A percentile compares a stretch with the other conserved stretches of the same genome.
Evolutionary conservation across 2,888 invertebrate species (phyloP).

Genomic region (Helicoverpa assulta): DNA sequence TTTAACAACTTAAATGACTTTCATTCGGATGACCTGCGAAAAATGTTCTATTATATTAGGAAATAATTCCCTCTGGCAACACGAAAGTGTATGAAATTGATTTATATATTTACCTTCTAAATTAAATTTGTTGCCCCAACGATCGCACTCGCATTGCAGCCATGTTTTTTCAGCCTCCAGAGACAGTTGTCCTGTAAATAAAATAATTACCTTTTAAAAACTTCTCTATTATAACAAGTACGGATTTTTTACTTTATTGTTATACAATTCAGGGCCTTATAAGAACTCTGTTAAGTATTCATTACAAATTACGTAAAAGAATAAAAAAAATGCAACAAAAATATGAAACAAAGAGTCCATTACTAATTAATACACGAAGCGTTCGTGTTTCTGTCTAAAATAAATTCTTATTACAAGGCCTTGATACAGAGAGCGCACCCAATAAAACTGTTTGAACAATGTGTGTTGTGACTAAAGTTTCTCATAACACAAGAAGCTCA

Average conservation of each 20-base stretch:
- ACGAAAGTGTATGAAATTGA: neutral
- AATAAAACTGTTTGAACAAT: conserved; percentile 65
- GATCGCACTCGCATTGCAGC: conserved; percentile 97
- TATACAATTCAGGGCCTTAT: neutral
- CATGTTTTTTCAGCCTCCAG: conserved; percentile 97
- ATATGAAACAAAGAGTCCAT: neutral
- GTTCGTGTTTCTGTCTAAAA: conserved; percentile 19
- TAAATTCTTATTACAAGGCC: conserved; percentile 24
- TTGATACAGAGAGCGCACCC: conserved; percentile 16
- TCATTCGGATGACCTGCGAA: conserved; percentile 85
- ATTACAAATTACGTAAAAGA: neutral
- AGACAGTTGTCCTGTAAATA: conserved; percentile 94
- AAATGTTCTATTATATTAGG: conserved; percentile 65
- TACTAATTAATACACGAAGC: neutral
- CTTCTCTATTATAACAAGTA: no score
- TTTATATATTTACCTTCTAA: conserved; percentile 92
- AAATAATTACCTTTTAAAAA: neutral
- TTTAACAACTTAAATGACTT: conserved; percentile 83
- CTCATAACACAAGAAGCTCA: conserved; percentile 67
- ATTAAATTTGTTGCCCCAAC: conserved; percentile 95
- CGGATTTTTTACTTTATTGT: neutral
- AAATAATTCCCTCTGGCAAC: conserved; percentile 12
- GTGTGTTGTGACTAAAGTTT: conserved; percentile 61
- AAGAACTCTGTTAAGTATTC: neutral
- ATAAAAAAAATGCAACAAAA: conserved; percentile 5